Percentiles rank a stretch among this genome's conserved stretches.
These are phyloP conservation scores for Lepilemur ruficaudatus DNA, from an alignment of 2,797 vertebrate genomes.

Conservation along the genomic window DNA sequence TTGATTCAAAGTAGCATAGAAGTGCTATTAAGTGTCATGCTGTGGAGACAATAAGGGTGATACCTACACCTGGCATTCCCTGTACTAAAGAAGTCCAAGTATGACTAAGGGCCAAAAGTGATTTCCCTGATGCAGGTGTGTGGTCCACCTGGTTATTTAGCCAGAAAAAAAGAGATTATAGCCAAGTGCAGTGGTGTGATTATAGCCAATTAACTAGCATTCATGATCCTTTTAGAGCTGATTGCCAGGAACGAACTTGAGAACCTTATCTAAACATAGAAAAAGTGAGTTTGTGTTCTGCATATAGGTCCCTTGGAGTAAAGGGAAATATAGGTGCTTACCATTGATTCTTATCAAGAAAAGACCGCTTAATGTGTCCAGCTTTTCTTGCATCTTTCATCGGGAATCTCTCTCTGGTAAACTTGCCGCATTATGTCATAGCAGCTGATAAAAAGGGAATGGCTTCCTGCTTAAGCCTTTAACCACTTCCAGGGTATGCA, in stretches of 20 bases:
- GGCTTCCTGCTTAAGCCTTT: background rate
- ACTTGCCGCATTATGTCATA: background rate
- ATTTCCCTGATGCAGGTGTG: background rate
- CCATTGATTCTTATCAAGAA: background rate
- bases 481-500: background rate
- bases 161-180: background rate
- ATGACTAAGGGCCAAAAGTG: background rate
- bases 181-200: background rate
- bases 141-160: background rate
- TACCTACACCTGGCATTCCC: background rate
- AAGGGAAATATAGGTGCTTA: background rate
- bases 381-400: background rate
- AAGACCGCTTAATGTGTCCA: background rate
- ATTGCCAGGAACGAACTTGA: background rate
- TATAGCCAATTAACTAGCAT: background rate
- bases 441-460: background rate
- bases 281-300: conserved; percentile 2
- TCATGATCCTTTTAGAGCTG: background rate
- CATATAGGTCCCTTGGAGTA: background rate
- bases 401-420: background rate
- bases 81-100: background rate
- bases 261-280: background rate
- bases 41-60: background rate
- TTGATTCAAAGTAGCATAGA: background rate
- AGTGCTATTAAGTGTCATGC: background rate